phyloP scores from a whole-genome alignment of 2,888 invertebrate species.

The Palloptera scutellata region DNA sequence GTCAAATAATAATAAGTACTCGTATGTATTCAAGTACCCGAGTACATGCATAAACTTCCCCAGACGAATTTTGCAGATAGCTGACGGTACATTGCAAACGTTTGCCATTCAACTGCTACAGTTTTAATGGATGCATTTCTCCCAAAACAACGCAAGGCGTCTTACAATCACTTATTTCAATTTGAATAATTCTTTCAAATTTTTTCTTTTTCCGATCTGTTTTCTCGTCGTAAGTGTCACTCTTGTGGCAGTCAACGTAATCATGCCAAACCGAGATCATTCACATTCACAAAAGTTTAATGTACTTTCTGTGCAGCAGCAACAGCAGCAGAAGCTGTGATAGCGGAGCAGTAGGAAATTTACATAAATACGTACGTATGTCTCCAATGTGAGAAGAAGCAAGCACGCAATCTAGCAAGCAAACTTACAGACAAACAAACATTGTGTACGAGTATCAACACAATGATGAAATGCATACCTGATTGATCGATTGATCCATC shows the following conservation, averaged over 20 bases:
- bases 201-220: background rate
- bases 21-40: background rate
- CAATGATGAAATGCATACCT: background rate
- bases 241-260: background rate
- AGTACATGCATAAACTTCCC: background rate
- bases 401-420: background rate
- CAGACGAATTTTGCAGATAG: background rate
- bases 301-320: background rate
- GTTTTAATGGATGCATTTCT: conserved; percentile 1
- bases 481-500: background rate
- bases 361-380: background rate
- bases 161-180: too few species aligned
- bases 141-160: background rate
- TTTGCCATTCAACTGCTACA: background rate
- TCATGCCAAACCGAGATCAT: conserved; percentile 2
- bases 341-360: background rate
- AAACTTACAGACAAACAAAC: too few species aligned
- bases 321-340: background rate
- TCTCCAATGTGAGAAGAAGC: background rate
- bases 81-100: background rate
- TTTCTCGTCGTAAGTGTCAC: background rate
- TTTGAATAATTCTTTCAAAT: too few species aligned
- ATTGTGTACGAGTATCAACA: background rate
- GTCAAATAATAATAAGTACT: too few species aligned
- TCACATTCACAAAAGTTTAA: conserved; percentile 1